Conservation (phyloP, 2,888 invertebrate species). For the Andricus curvator region DNA sequence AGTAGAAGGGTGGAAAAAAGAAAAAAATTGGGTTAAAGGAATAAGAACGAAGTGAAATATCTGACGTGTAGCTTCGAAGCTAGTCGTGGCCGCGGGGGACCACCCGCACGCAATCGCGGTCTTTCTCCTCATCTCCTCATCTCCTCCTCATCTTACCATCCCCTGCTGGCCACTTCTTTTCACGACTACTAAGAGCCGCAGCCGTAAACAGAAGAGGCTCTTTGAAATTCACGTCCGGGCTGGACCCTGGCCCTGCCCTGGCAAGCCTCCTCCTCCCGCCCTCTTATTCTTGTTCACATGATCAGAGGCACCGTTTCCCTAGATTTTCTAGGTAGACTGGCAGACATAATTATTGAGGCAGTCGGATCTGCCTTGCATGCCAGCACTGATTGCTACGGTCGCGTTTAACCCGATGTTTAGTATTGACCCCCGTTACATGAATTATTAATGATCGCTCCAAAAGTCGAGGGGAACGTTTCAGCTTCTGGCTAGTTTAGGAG, state of each 20-base stretch:
- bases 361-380: conserved; percentile 32
- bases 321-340: conserved; percentile 31
- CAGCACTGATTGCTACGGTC: conserved; percentile 35
- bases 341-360: conserved; percentile 34
- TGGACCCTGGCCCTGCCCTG: neutral
- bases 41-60: conserved; percentile 35
- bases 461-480: conserved; percentile 35
- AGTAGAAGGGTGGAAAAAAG: neutral
- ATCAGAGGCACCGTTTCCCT: conserved; percentile 24
- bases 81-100: conserved; percentile 70
- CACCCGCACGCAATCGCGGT: conserved; percentile 74
- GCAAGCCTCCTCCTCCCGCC: neutral
- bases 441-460: conserved; percentile 38
- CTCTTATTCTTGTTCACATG: neutral
- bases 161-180: conserved; percentile 23
- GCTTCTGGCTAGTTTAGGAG: conserved; percentile 40
- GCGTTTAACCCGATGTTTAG: conserved; percentile 39
- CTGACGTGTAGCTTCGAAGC: conserved; percentile 26
- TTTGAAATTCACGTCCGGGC: neutral
- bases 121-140: conserved; percentile 60
- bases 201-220: neutral
- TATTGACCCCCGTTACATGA: conserved; percentile 39
- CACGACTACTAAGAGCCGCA: conserved; percentile 1
- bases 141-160: conserved; percentile 44
- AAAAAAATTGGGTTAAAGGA: conserved; percentile 33